A percentile compares a stretch with the other conserved stretches of the same genome.
Evolutionary conservation across 2,797 vertebrate genomes (phyloP).

Genomic region (Epinephelus awoara): DNA sequence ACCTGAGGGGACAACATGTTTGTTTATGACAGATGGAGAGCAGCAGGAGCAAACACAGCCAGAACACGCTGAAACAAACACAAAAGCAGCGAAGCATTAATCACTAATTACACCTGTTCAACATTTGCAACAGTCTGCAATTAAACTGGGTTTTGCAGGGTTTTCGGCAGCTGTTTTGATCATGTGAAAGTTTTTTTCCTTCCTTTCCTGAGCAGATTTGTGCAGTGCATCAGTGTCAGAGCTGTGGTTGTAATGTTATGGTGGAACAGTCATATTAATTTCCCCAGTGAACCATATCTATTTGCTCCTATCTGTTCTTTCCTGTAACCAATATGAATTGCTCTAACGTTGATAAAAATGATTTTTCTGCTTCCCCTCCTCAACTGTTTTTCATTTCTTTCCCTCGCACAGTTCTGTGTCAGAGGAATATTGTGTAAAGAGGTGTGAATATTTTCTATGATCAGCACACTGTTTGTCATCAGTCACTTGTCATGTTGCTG

Average conservation of each 20-base stretch:
- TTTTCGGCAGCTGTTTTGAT: slow-evolving; percentile 34
- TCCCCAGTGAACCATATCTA: slow-evolving; percentile 47
- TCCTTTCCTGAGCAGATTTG: not conserved
- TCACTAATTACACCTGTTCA: slow-evolving; percentile 59
- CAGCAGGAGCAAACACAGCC: slow-evolving; percentile 54
- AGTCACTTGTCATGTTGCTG: not conserved
- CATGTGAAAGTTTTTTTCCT: not conserved
- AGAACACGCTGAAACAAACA: slow-evolving; percentile 51
- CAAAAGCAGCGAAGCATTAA: slow-evolving; percentile 49
- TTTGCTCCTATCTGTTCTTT: slow-evolving; percentile 29
- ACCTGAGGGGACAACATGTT: slow-evolving; percentile 64
- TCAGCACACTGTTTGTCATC: not conserved
- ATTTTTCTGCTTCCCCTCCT: not conserved
- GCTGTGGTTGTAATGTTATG: slow-evolving; percentile 14
- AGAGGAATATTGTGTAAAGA: slow-evolving; percentile 8
- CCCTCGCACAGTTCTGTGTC: not conserved
- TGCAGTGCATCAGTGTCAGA: slow-evolving; percentile 1
- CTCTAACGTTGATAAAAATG: slow-evolving; percentile 8
- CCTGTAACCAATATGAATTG: slow-evolving; percentile 23
- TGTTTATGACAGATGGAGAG: slow-evolving; percentile 72
- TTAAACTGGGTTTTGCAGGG: slow-evolving; percentile 10
- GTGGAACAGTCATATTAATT: slow-evolving; percentile 45
- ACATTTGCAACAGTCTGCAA: slow-evolving; percentile 24
- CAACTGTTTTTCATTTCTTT: slow-evolving; percentile 9
- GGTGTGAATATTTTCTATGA: not conserved